Conservation (phyloP, 2,797 vertebrate species). For the Octomys mimax region DNA sequence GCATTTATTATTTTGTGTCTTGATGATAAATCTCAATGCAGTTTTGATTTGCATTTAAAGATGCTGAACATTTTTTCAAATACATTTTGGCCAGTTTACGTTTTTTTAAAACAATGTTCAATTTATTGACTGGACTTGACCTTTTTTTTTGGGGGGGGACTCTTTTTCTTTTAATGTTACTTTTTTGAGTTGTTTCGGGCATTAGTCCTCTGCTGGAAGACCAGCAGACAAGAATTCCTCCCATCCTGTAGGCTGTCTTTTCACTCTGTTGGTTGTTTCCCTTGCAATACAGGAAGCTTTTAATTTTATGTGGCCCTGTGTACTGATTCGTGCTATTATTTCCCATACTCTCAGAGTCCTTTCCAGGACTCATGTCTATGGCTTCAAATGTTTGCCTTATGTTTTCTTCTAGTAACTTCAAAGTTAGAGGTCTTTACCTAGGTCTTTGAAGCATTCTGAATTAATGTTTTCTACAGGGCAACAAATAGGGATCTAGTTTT, state of each 20-base stretch:
- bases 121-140: not conserved
- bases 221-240: not conserved
- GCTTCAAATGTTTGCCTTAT: not conserved
- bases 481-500: not conserved
- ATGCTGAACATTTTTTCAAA: not conserved
- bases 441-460: not conserved
- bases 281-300: not conserved
- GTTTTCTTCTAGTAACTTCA: not conserved
- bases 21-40: not conserved
- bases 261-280: not conserved
- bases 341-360: not conserved
- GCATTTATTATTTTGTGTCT: not conserved
- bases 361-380: not conserved
- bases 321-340: not conserved
- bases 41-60: not conserved
- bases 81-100: not conserved
- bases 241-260: not conserved
- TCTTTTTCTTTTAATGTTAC: too few species aligned
- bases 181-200: not conserved
- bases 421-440: not conserved
- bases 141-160: too few species aligned
- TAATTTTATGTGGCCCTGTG: not conserved
- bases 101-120: not conserved
- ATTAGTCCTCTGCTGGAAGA: not conserved
- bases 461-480: not conserved